Evolutionary conservation across 2,797 vertebrate genomes (phyloP).

Genomic region (Melanogrammus aeglefinus): DNA sequence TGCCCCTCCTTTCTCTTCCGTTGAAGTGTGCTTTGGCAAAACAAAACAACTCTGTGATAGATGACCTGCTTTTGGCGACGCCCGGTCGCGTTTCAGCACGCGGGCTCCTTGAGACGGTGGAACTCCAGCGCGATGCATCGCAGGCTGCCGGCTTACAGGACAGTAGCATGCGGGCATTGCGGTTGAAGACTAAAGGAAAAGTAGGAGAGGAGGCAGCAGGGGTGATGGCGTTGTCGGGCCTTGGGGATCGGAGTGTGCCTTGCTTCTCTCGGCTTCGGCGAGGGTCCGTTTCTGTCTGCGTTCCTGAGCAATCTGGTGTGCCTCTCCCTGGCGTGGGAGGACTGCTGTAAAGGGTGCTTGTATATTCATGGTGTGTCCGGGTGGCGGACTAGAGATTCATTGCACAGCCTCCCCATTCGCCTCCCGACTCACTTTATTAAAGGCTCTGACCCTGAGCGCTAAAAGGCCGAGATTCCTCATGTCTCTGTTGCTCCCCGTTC

Average conservation of each 20-base stretch:
- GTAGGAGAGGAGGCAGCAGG: constrained; percentile 1
- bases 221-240: neutral
- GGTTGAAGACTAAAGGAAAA: neutral
- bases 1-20: constrained; percentile 1
- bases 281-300: constrained; percentile 48
- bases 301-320: constrained; percentile 68
- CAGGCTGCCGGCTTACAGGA: constrained; percentile 12
- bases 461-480: neutral
- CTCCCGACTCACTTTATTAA: constrained; percentile 56
- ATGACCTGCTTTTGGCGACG: constrained; percentile 8
- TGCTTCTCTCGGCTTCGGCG: constrained; percentile 45
- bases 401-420: constrained; percentile 46
- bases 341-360: constrained; percentile 48
- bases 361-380: constrained; percentile 60
- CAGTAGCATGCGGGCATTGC: neutral
- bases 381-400: constrained; percentile 49
- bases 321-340: constrained; percentile 35
- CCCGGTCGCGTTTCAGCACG: constrained; percentile 34
- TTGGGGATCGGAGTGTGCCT: constrained; percentile 19
- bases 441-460: constrained; percentile 33
- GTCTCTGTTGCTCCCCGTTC: constrained; percentile 7
- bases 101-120: constrained; percentile 15
- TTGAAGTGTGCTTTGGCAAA: constrained; percentile 20
- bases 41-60: neutral
- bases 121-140: neutral